These are phyloP conservation scores for Andricus curvator DNA, from an alignment of 2,888 invertebrate genomes.

Conservation along the genomic window DNA sequence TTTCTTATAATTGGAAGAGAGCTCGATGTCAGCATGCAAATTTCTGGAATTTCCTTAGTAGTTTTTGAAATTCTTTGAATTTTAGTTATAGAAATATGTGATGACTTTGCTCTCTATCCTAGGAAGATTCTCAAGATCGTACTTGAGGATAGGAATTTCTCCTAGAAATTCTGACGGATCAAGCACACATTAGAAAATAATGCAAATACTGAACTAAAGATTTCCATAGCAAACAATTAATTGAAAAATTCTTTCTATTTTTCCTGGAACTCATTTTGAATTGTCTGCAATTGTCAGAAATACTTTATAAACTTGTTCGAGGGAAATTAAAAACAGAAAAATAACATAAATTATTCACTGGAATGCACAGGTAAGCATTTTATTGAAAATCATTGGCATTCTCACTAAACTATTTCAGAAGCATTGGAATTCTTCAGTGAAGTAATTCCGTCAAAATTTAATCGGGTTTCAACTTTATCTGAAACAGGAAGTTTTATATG, in stretches of 20 bases:
- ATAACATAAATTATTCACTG: background rate
- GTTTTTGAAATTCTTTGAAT: constrained; percentile 37
- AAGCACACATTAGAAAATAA: background rate
- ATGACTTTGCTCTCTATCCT: constrained; percentile 22
- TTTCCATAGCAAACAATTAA: no score
- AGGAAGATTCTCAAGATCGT: constrained; percentile 20
- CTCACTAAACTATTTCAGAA: background rate
- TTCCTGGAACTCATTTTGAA: no score
- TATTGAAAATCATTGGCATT: background rate
- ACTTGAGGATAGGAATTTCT: constrained; percentile 16
- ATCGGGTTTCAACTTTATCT: background rate
- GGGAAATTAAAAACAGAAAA: background rate
- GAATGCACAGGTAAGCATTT: background rate
- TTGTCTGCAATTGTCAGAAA: background rate
- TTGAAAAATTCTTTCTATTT: no score
- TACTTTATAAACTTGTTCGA: background rate
- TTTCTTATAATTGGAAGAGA: background rate
- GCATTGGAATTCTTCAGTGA: background rate
- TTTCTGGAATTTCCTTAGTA: constrained; percentile 27
- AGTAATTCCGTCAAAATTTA: background rate
- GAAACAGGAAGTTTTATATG: background rate
- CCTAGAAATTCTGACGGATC: background rate
- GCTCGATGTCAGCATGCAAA: background rate
- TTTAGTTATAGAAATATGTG: constrained; percentile 31
- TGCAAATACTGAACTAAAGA: background rate